Base-by-base conservation (phyloP, 2,888 invertebrate genomes). In the Drosophila macrospina region DNA sequence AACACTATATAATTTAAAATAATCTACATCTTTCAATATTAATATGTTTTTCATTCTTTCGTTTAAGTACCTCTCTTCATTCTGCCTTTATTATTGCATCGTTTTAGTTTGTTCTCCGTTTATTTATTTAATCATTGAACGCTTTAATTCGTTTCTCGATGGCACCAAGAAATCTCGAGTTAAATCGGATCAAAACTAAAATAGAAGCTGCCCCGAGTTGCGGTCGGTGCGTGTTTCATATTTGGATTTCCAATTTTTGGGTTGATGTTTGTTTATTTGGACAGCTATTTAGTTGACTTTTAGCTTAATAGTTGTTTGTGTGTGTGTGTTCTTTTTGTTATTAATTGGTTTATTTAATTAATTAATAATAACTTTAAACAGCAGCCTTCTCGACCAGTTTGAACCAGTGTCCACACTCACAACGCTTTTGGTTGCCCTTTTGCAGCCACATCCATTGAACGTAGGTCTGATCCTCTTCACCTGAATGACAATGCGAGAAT, bases 321-420 rank as follows among this genome's bases (percentile, higher is more conserved):
- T 76, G 52, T 72, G 47, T 68, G 52, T 66, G 55, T 41, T 52
- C 11, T 54, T 37, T 71, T 73, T 86, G 80, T 82, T 78, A 85
- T 85, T 80, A 82, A 80, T 86, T 74, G 71, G 73, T 86, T 86
- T 82, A 82, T 75, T 86, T 69, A 78, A 73, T 78, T 87, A 85
- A 74, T 81, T 81, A 87, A 81, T 83, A 83, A 83, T 87, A 83
- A 83, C 82, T 92, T 95, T 95, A 96, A 89, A 95, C 90, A 78
- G 95, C 94, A 76, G 94, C 93, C 92, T 96, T 96, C 92, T 96
- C 96, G 66, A 95, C 95, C 86, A 99, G 94, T 93, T 98, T 97
- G 94, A 98, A 99, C 98, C 98, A 98, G 92, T 98, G 95, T 62
- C 99, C 99, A 92, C 99, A 99, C 91, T 97, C 97, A 91, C 99